phyloP scores from a whole-genome alignment of 2,888 invertebrate genomes.

The Sicus ferrugineus region DNA sequence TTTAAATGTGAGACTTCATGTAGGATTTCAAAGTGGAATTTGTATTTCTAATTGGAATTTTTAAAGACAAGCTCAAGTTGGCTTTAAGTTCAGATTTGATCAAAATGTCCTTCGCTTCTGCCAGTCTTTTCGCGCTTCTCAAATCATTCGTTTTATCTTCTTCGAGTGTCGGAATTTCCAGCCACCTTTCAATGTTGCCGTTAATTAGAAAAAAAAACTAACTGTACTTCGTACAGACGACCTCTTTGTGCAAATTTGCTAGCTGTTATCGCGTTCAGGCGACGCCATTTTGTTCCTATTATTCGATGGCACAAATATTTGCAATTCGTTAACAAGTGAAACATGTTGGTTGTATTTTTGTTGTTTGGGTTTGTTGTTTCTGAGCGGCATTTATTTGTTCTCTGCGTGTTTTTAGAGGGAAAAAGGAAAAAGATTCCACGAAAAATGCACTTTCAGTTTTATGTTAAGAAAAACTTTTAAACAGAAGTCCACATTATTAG shows the following conservation, averaged over 20 bases:
- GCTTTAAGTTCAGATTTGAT: too few species aligned
- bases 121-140: too few species aligned
- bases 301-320: conserved; percentile 22
- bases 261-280: neutral
- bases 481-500: neutral
- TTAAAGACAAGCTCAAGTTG: too few species aligned
- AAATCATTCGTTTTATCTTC: too few species aligned
- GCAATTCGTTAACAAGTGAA: conserved; percentile 6
- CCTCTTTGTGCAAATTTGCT: neutral
- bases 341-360: neutral
- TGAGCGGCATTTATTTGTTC: neutral
- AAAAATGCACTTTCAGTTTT: neutral
- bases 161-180: neutral
- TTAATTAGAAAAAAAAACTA: conserved; percentile 2
- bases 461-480: neutral
- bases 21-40: too few species aligned
- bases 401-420: neutral
- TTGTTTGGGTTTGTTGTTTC: neutral
- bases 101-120: too few species aligned
- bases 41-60: too few species aligned
- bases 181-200: neutral
- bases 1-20: too few species aligned
- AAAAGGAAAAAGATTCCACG: neutral
- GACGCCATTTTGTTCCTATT: conserved; percentile 27
- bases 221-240: neutral